Base-by-base conservation (phyloP, 2,113 vertebrate species). In the Andinoacara biseriatus region DNA sequence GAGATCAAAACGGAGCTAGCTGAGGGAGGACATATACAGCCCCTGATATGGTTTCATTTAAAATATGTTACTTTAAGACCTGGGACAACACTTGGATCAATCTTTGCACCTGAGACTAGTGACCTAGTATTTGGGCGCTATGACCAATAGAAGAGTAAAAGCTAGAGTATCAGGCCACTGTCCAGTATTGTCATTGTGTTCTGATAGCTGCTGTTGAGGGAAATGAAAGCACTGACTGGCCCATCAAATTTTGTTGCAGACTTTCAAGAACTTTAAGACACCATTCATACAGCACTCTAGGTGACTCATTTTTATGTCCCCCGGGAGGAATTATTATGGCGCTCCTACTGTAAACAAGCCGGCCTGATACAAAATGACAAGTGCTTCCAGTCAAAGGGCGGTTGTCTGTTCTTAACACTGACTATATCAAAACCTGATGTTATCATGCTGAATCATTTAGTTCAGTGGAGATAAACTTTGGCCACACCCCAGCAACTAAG, bases 1-100 rank as follows among this genome's bases (percentile, higher is more conserved):
- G 76, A 84, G 84, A 89, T 91, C 81, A 81, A 89, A 83, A 56
- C 75, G 60, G 67, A 63, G 38, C 63, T 9, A 8, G 56, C 57
- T 33, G 63, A 84, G 35, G 9, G 75, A 76, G 77, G 84, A 85
- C 61, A 86, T 72, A 61, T 76, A 20, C 77, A 35, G 29, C 52
- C 24, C 29, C 17, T 15, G 22, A 10, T 29, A 49, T 22, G 29
- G 69, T 65, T 77, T 54, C 2, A 74, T 86, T 79, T 79, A n/a
- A 29, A 79, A 61, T 31, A 20, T 18, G 17, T 7, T 20, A 72
- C 63, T 10, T 14, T 7, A 81, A 62, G 61, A 49, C 82, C 24
- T 52, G 4, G 5, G 20, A 52, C 29, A 61, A 35, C 61, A 63
- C 15, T 5, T 1, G 33, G 59, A 84, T 75, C 14, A 29, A 10